Evolutionary conservation across 1,140 invertebrate species (phyloP).

Genomic region (Ladona fulva): DNA sequence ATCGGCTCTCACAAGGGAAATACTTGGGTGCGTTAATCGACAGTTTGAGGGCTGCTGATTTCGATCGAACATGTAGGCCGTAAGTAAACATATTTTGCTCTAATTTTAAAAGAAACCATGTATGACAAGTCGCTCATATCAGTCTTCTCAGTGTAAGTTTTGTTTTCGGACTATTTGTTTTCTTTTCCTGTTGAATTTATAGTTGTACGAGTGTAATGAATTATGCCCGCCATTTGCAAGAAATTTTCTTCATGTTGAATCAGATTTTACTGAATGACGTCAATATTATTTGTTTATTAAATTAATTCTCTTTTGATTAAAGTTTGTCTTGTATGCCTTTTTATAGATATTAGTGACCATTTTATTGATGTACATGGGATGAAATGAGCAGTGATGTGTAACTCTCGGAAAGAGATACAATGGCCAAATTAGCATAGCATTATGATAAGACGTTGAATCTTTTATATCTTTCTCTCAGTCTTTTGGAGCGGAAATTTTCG

Average conservation of each 20-base stretch:
- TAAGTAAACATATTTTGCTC: background rate
- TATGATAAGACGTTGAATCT: background rate
- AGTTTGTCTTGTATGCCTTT: background rate
- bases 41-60: background rate
- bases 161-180: background rate
- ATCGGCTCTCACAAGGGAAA: background rate
- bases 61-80: conserved; percentile 2
- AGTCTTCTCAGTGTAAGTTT: background rate
- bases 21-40: background rate
- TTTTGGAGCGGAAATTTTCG: too few species aligned
- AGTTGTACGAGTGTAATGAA: background rate
- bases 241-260: background rate
- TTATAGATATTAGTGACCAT: background rate
- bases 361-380: background rate
- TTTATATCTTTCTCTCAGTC: too few species aligned
- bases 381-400: background rate
- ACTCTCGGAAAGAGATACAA: background rate
- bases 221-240: conserved; percentile 7
- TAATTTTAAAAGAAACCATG: background rate
- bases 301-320: background rate
- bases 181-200: background rate
- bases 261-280: background rate
- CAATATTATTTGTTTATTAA: background rate
- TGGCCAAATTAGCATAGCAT: background rate
- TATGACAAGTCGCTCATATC: background rate